A percentile compares a stretch with the other conserved stretches of the same genome.
These are phyloP conservation scores for Periophthalmus modestus DNA, from an alignment of 2,113 vertebrate genomes.

Conservation along the genomic window DNA sequence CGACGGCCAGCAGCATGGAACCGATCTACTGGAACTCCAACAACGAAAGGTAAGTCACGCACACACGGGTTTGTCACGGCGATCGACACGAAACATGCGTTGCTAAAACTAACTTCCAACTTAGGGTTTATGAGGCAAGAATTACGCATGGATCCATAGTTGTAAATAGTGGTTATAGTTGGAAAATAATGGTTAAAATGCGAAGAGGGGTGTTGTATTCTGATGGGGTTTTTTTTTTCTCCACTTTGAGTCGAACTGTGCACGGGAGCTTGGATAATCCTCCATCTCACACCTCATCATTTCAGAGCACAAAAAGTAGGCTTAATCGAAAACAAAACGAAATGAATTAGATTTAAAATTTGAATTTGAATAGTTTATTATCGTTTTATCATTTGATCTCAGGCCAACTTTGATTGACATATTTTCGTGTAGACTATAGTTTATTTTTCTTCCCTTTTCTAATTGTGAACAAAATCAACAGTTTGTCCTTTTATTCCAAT, in stretches of 20 bases:
- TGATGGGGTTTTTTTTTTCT: neutral
- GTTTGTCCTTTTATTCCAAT: no score
- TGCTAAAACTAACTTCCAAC: neutral
- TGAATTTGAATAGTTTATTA: no score
- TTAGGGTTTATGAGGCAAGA: neutral
- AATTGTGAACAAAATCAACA: no score
- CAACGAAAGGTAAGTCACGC: conserved; percentile 76
- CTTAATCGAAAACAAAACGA: neutral
- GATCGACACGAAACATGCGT: no score
- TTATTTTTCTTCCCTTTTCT: no score
- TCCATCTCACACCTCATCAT: no score
- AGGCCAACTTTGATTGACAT: no score
- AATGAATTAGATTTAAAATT: no score
- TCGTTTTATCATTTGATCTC: no score
- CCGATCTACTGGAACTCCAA: conserved; percentile 84
- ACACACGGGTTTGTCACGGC: neutral
- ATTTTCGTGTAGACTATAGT: no score
- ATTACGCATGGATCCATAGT: neutral
- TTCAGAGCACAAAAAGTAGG: neutral
- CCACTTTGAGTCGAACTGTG: neutral
- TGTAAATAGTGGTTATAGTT: no score
- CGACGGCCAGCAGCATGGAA: conserved; percentile 80
- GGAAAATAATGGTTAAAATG: no score
- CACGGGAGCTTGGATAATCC: neutral
- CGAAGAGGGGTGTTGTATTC: neutral